Conservation (phyloP, 2,797 vertebrate species). For the Tiaroga cobitis region DNA sequence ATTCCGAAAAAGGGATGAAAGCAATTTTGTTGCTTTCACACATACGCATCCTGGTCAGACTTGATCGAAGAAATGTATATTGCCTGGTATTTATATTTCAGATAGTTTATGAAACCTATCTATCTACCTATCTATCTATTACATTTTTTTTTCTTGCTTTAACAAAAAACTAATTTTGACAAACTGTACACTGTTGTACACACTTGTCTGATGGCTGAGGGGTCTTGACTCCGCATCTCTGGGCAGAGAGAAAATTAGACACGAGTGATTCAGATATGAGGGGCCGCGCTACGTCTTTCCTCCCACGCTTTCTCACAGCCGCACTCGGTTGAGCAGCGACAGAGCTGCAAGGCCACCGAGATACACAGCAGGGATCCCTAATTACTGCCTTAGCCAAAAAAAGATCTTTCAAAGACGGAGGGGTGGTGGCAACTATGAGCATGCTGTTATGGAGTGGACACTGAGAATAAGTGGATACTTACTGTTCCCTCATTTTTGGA, state of each 20-base stretch:
- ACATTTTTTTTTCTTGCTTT: neutral
- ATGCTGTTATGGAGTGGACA: neutral
- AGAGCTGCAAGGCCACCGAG: slow-evolving; percentile 25
- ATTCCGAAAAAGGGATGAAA: slow-evolving; percentile 1
- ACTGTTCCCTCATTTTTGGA: slow-evolving; percentile 4
- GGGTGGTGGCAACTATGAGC: slow-evolving; percentile 12
- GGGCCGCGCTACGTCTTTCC: neutral
- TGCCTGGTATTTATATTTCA: neutral
- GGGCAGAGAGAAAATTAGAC: slow-evolving; percentile 12
- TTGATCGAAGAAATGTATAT: neutral
- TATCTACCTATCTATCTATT: neutral
- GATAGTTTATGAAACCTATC: too few species aligned
- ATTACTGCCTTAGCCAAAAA: slow-evolving; percentile 38
- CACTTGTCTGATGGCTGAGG: slow-evolving; percentile 11
- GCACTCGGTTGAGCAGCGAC: slow-evolving; percentile 41
- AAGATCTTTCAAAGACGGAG: slow-evolving; percentile 3
- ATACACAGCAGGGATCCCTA: slow-evolving; percentile 48
- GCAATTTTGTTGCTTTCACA: slow-evolving; percentile 21
- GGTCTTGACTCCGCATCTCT: neutral
- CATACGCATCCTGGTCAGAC: neutral
- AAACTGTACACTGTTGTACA: neutral
- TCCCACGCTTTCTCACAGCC: slow-evolving; percentile 25
- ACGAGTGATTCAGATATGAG: slow-evolving; percentile 31
- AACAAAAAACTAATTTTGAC: neutral
- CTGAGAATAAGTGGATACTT: slow-evolving; percentile 31